phyloP scores from a whole-genome alignment of 2,797 vertebrate species.

The Notolepis coatsorum region DNA sequence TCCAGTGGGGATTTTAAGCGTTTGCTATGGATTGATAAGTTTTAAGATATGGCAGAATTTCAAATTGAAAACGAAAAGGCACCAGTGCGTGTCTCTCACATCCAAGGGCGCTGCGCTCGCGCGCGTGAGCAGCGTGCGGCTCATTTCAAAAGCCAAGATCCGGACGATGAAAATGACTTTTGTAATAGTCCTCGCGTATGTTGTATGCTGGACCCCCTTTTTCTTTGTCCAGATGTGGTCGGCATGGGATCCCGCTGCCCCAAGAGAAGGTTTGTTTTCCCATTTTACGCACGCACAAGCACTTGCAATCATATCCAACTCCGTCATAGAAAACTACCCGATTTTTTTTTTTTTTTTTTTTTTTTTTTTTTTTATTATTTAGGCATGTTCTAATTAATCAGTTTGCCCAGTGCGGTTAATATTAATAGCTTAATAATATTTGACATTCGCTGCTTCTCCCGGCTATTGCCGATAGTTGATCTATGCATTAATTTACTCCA shows the following conservation, averaged over 20 bases:
- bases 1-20: constrained; percentile 89
- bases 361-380: no score
- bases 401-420: no score
- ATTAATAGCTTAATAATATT: no score
- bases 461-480: no score
- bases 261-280: constrained; percentile 88
- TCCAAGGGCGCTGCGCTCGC: constrained; percentile 73
- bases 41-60: constrained; percentile 99
- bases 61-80: constrained; percentile 87
- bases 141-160: constrained; percentile 98
- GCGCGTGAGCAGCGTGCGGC: constrained; percentile 93
- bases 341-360: no score
- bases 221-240: constrained; percentile 99
- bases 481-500: no score
- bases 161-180: constrained; percentile 99
- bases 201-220: constrained; percentile 98
- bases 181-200: constrained; percentile 94
- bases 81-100: constrained; percentile 70
- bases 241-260: constrained; percentile 93
- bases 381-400: no score
- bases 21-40: constrained; percentile 95
- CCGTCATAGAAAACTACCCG: no score
- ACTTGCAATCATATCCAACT: no score
- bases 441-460: no score
- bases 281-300: not conserved